Base-by-base conservation (phyloP, 2,888 invertebrate species). In the Eristalinus aeneus region DNA sequence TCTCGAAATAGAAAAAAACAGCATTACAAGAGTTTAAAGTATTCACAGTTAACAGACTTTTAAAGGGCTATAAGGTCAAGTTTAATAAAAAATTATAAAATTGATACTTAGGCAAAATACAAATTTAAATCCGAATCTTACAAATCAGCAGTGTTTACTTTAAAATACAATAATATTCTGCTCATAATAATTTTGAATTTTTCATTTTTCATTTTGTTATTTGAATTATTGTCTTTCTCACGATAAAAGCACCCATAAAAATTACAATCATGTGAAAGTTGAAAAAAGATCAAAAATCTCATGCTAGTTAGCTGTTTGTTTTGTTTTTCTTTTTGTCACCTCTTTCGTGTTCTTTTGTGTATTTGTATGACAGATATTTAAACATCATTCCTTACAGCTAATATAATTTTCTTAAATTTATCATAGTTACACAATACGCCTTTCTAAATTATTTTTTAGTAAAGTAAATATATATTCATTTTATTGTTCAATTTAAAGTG, bases 301-400 rank as follows among this genome's bases (percentile, higher is more conserved):
- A 22, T 72, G 72, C 23, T 60, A 8, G 16, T 23, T 22, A 46
- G n/a, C 23, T 23, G 56, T 23, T 23, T 27, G 2, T 3, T 56
- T 23, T 22, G 10, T 20, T 23, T 56, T 54, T 54, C 5, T 56
- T 20, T 0, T 23, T 22, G 20, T 56, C 56, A 34, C 46, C 11
- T 2, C 54, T 73, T 65, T 53, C 58, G 12, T 56, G 60, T 34
- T 22, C 23, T 16, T 46, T 12, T 8, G 36, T 34, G 22, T 46
- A 8, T 32, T 9, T 63, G 10, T 60, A n/a, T 46, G 20, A 64
- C 23, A 46, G 46, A 68, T 61, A 61, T 27, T 27, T 23, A 53
- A 75, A 75, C n/a, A 32, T 54, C 16, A 71, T 71, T 46, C 46
- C 61, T 76, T 68, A 76, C 46, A 60, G 34, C 71, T 72, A 64